These are phyloP conservation scores for Chelon auratus DNA, from an alignment of 2,797 vertebrate genomes.

Conservation along the genomic window DNA sequence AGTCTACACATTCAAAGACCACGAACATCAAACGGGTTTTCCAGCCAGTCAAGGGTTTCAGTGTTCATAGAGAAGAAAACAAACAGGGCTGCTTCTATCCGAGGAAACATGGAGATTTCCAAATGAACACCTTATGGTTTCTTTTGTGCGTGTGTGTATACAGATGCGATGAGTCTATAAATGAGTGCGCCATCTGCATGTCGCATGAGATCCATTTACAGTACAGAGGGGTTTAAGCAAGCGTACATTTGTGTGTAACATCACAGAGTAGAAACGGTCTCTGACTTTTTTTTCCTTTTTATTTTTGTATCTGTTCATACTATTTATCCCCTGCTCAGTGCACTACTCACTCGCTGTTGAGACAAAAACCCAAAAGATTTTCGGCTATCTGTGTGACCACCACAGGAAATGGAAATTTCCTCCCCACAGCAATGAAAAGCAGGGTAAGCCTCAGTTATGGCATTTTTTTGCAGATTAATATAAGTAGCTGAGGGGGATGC, in stretches of 20 bases:
- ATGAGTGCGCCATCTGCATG: conserved; percentile 37
- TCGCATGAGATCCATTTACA: conserved; percentile 60
- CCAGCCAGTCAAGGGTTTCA: conserved; percentile 72
- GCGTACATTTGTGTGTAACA: conserved; percentile 37
- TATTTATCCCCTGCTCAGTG: conserved; percentile 49
- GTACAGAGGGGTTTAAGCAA: conserved; percentile 52
- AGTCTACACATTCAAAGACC: conserved; percentile 80
- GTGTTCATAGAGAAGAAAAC: conserved; percentile 64
- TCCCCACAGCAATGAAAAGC: conserved; percentile 57
- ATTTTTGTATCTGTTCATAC: conserved; percentile 31
- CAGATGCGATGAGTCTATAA: conserved; percentile 46
- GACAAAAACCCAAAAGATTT: conserved; percentile 51
- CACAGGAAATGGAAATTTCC: conserved; percentile 69
- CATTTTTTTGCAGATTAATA: conserved; percentile 75
- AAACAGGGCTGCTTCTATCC: conserved; percentile 62
- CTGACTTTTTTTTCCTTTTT: conserved; percentile 24
- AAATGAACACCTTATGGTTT: conserved; percentile 35
- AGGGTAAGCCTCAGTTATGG: conserved; percentile 63
- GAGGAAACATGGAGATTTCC: conserved; percentile 57
- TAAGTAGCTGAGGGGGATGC: conserved; percentile 64
- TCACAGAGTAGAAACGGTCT: conserved; percentile 65
- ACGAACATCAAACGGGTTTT: conserved; percentile 78
- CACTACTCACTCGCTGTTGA: conserved; percentile 36
- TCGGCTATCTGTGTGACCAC: conserved; percentile 56
- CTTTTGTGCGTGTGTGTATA: conserved; percentile 30